Evolutionary conservation across 2,888 invertebrate species (phyloP), one percentile per base, ranked within the genome.

Genomic region (Acrocera orbiculus): DNA sequence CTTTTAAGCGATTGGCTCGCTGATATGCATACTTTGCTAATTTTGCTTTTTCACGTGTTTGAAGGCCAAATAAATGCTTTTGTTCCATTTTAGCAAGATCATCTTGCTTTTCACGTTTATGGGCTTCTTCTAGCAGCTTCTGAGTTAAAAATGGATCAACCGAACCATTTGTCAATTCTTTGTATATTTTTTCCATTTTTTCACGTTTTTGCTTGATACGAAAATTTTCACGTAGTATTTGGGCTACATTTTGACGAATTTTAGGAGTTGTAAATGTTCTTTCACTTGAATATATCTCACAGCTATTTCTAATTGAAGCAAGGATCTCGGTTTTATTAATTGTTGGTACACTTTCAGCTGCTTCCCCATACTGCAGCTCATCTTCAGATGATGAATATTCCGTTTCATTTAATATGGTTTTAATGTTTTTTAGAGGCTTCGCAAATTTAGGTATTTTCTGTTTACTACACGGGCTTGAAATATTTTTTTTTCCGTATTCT

Each of bases 41-140:
- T 15, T 66, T 52, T 6, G 71, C 68, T 50, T 72, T 69, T 55
- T 73, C 71, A 31, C 65, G 58, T 8, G 68, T 66, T 35, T 72
- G 56, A 44, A 67, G 61, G 2, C 70, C 70, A 46, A 64, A 51
- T 25, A 72, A 49, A 53, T 70, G 71, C 50, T 70, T 71, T 42
- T 53, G 62, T 57, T 71, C 66, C 39, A 71, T 67, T 27, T 66
- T 63, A 35, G 64, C 54, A 19, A 69, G 41, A 31, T 65, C 51
- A 46, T 65, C 58, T 46, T 61, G 61, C 49, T 67, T 63, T 30
- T 50, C 56, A 44, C 63, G 56, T 47, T 62, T 53, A 27, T 65
- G 60, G 31, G 63, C 56, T 37, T 61, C 54, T 35, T 62, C 57
- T 44, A 64, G 58, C 16, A 70, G 39, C 42, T 59, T 55, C 40